Conservation (phyloP, 2,888 invertebrate species). For the Rhagium mordax region DNA sequence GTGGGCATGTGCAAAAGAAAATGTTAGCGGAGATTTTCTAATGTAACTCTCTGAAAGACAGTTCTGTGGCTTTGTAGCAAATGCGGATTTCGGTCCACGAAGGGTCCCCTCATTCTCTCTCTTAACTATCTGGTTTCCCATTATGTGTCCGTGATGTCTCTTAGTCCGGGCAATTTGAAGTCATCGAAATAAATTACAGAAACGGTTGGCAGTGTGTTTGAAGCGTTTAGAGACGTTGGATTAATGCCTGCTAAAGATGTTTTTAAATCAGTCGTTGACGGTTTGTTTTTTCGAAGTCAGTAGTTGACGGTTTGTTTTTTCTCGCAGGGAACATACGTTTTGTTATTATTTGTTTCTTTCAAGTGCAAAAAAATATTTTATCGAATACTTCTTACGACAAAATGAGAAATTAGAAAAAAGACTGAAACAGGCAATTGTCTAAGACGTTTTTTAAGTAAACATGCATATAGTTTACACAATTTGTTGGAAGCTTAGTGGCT, state of each 20-base stretch:
- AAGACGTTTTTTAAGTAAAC: too few species aligned
- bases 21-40: constrained; percentile 11
- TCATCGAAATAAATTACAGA: neutral
- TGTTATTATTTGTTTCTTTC: too few species aligned
- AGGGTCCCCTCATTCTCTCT: neutral
- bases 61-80: constrained; percentile 10
- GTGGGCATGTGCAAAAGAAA: constrained; percentile 48
- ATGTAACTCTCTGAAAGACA: neutral
- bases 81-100: constrained; percentile 13
- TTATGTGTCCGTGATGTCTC: neutral
- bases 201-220: neutral
- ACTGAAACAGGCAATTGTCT: too few species aligned
- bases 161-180: neutral
- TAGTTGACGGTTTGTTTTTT: neutral
- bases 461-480: too few species aligned
- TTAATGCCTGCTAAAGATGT: neutral
- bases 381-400: too few species aligned
- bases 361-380: too few species aligned
- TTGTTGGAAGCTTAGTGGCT: too few species aligned
- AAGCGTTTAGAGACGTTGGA: neutral
- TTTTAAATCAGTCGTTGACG: too few species aligned
- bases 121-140: constrained; percentile 13
- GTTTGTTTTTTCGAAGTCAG: too few species aligned
- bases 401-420: too few species aligned
- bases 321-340: neutral